phyloP scores from a whole-genome alignment of 2,113 vertebrate genomes.

The Eurystomus gularis region DNA sequence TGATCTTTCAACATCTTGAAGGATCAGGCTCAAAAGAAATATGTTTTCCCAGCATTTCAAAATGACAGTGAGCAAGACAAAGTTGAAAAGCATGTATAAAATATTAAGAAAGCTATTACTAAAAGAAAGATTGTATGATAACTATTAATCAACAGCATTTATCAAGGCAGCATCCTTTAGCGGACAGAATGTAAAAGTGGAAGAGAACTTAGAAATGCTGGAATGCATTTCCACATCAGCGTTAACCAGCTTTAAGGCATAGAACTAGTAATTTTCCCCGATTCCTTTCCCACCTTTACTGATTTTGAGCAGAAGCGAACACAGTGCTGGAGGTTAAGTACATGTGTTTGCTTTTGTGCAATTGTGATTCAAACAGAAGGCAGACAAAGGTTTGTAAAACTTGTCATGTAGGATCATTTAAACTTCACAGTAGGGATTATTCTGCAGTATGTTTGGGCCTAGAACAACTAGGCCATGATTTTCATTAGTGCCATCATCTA shows the following conservation, averaged over 20 bases:
- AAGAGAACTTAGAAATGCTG: neutral
- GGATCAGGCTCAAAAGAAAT: neutral
- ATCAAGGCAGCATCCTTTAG: neutral
- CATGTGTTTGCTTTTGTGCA: accelerated
- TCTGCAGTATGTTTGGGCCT: neutral
- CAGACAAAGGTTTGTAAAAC: neutral
- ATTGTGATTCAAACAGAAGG: neutral
- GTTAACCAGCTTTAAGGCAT: neutral
- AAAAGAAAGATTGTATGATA: neutral
- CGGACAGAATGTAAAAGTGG: neutral
- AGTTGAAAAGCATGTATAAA: neutral
- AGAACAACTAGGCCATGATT: neutral
- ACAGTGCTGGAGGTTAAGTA: neutral
- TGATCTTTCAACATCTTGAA: neutral
- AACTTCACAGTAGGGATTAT: neutral
- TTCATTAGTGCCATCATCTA: neutral
- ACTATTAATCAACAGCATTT: neutral
- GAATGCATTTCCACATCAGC: neutral
- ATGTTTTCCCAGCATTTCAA: neutral
- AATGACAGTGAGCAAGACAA: neutral
- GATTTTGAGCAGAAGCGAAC: neutral
- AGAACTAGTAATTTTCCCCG: neutral
- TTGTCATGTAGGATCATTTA: neutral
- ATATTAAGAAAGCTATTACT: neutral
- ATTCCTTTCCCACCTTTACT: neutral